Evolutionary conservation across 2,888 invertebrate genomes (phyloP).

Genomic region (Harmothoe impar): DNA sequence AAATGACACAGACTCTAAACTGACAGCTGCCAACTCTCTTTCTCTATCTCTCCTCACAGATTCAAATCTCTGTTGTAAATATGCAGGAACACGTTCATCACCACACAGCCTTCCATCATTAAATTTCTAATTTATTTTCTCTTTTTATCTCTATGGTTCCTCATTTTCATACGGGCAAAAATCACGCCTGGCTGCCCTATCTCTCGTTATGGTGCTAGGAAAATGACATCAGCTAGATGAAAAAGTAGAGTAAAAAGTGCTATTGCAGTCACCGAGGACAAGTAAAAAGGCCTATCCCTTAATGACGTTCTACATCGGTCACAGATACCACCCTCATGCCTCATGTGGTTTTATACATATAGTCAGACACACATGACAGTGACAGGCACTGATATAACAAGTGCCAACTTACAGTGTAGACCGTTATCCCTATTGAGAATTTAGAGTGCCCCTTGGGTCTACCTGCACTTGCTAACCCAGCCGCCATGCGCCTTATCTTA

Average conservation of each 20-base stretch:
- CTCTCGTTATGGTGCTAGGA: neutral
- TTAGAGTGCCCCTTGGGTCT: neutral
- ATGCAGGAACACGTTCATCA: no score
- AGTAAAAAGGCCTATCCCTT: no score
- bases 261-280: no score
- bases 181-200: neutral
- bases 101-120: no score
- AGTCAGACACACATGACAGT: neutral
- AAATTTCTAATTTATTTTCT: no score
- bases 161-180: neutral
- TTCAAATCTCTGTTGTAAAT: no score
- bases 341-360: neutral
- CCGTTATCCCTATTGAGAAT: neutral
- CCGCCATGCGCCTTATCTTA: neutral
- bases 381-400: neutral
- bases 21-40: no score
- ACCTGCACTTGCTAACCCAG: neutral
- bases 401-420: neutral
- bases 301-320: neutral
- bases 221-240: neutral
- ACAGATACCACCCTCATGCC: neutral
- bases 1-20: no score
- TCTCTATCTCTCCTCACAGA: no score
- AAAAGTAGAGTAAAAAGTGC: neutral
- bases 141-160: no score